Percentiles rank a stretch among this genome's conserved stretches.
Evolutionary conservation across 1,140 invertebrate species (phyloP).

Genomic region (Dendroctonus ponderosae): DNA sequence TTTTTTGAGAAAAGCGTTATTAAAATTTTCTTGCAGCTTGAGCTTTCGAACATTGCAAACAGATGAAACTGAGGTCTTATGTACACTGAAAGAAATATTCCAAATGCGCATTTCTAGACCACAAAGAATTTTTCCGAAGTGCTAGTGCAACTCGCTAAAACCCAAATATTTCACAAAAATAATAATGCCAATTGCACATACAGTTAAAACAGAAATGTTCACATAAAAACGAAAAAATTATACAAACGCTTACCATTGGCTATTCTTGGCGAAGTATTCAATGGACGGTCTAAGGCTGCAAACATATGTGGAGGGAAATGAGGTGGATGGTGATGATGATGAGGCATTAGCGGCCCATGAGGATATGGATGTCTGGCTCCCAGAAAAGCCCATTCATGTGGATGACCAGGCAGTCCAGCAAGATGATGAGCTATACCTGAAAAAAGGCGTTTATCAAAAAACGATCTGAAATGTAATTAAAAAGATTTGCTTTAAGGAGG

Average conservation of each 20-base stretch:
- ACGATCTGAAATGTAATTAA: not conserved
- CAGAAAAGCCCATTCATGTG: conserved; percentile 61
- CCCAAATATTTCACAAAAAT: no score
- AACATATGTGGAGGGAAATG: conserved; percentile 62
- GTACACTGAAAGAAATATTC: no score
- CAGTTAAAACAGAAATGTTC: no score
- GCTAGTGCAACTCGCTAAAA: no score
- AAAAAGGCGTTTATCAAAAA: conserved; percentile 38
- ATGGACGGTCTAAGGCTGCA: conserved; percentile 50
- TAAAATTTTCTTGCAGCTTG: no score
- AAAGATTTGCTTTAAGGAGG: not conserved
- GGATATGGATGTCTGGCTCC: conserved; percentile 57
- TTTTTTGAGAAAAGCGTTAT: no score
- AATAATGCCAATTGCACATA: no score
- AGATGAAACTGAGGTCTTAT: no score
- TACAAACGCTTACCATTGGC: conserved; percentile 46
- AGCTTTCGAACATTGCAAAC: no score
- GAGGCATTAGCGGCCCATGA: conserved; percentile 54
- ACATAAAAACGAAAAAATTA: not conserved
- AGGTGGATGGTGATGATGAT: conserved; percentile 50
- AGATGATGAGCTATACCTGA: conserved; percentile 66
- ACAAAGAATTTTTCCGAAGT: no score
- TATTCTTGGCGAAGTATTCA: conserved; percentile 49
- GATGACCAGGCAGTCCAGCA: conserved; percentile 57
- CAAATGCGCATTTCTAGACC: no score